Base-by-base conservation (phyloP, 2,888 invertebrate genomes). In the Caenorhabditis plicata region DNA sequence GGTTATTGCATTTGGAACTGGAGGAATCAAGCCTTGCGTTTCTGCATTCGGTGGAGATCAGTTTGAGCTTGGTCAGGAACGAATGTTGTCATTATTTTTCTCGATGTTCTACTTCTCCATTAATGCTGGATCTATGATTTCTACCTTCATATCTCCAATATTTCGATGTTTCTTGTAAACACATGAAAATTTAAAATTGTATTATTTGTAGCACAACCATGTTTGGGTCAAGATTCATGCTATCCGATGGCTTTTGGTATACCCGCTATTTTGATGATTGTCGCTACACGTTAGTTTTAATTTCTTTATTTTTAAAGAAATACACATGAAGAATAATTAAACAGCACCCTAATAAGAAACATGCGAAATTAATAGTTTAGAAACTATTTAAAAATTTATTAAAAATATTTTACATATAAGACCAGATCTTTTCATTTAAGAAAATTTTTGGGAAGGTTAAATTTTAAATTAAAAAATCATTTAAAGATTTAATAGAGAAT, bases 91-190 rank as follows among this genome's bases (percentile, higher is more conserved):
- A n/a, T 87, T 87, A 56, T 95, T 91, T 84, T 95, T 95, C 84
- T 93, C 93, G 0, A 84, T 93, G 3, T 95, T 94, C 83, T 95
- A 95, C 84, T 91, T 94, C 80, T 85, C 92, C 42, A 94, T 95
- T 79, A 95, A 94, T 82, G 79, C 84, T 32, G 94, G 94, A 13
- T 91, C 92, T 69, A 86, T 92, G 62, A 86, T 94, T 49, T 92
- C 93, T 0, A 92, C 90, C 0, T 87, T 90, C 66, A 79, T 94
- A 2, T 92, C 93, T 0, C 95, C 95, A 0, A 86, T 92, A 45
- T 83, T 95, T 19, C 87, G 94, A 77, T 88, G 84, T 84, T 46
- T 7, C 3, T 41, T 17, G 32, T 4, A 3, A 5, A 40, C 3
- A 40, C 9, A 23, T 13, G 8, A 9, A 23, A 9, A 7, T 40